A percentile compares a stretch with the other conserved stretches of the same genome.
Conservation (phyloP, 2,113 vertebrate genomes). For the Nycticryphes semicollaris region DNA sequence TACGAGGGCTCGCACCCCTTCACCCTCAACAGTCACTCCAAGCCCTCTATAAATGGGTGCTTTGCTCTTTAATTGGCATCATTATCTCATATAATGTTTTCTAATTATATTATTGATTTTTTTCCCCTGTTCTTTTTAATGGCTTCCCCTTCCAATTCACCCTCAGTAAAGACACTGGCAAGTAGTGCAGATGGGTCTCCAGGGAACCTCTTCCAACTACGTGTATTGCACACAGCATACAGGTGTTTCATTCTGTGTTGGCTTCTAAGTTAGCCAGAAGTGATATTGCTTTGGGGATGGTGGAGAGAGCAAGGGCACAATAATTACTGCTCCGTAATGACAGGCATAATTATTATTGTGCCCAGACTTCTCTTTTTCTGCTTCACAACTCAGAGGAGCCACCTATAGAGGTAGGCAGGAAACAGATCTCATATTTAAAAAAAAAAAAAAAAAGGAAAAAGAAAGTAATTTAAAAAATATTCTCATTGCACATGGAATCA, state of each 20-base stretch:
- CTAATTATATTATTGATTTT: conserved; percentile 79
- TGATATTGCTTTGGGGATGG: not conserved
- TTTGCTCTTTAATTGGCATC: conserved; percentile 63
- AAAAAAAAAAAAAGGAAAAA: not conserved
- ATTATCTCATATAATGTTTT: conserved; percentile 66
- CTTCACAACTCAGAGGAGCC: not conserved
- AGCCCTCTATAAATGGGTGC: not conserved
- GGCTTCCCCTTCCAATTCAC: conserved; percentile 62
- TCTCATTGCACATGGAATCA: not conserved
- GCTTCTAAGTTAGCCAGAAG: conserved; percentile 12
- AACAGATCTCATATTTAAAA: not conserved
- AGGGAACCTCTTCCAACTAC: not conserved
- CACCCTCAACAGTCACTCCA: not conserved
- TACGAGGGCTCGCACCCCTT: not conserved
- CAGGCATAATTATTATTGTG: not conserved
- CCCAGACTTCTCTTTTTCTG: not conserved
- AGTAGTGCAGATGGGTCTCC: conserved; percentile 22
- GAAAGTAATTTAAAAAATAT: not conserved
- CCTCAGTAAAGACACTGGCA: conserved; percentile 44
- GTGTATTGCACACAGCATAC: not conserved
- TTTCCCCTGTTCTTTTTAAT: conserved; percentile 48
- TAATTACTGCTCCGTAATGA: not conserved
- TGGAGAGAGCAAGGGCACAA: not conserved
- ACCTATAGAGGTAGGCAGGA: not conserved
- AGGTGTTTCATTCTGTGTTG: conserved; percentile 33